Base-by-base conservation (phyloP, 1,140 invertebrate genomes). In the Cardiocondyla obscurior region DNA sequence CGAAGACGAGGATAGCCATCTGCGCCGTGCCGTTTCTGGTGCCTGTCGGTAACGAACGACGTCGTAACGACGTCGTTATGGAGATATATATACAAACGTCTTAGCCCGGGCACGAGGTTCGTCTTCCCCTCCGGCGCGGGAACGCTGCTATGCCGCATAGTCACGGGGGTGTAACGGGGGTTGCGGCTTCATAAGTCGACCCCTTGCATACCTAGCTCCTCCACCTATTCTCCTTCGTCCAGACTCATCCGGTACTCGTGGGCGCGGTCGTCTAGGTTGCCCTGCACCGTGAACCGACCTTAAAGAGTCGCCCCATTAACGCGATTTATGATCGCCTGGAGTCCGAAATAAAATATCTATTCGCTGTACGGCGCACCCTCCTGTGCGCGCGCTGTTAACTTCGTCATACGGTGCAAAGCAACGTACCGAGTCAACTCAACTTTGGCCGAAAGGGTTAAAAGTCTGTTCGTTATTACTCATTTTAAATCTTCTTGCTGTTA, bases 31-130 rank as follows among this genome's bases (percentile, higher is more conserved):
- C 39, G 62, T 7, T 57, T 55, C 28, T 57, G 55, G 19, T 64
- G 60, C 30, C 70, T 58, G 62, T 74, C 69, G 64, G 65, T 88
- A 89, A 90, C 83, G 79, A 85, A 86, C 81, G 72, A 85, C 89
- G 86, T 86, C 84, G 86, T 91, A 91, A 92, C 91, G 89, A 91
- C 90, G 90, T 92, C 91, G 90, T 92, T 92, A 89, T 65, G 74
- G 79, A 91, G 89, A 91, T 88, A 90, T 90, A 90, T 85, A 90
- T 90, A 90, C 85, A 90, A 89, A 89, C 88, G 60, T 90, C 83
- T 88, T 89, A 60, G 74, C 82, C 86, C 55, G 81, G 67, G 64
- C 69, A 30, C 22, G 60, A 42, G 84, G 84, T 85, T 86, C 82
- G 88, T 70, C 83, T 89, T 85, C 57, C 62, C 62, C 73, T 55